Percentiles rank a stretch among this genome's conserved stretches.
Evolutionary conservation across 1,140 invertebrate species (phyloP).

Genomic region (Rhopalosiphum maidis): DNA sequence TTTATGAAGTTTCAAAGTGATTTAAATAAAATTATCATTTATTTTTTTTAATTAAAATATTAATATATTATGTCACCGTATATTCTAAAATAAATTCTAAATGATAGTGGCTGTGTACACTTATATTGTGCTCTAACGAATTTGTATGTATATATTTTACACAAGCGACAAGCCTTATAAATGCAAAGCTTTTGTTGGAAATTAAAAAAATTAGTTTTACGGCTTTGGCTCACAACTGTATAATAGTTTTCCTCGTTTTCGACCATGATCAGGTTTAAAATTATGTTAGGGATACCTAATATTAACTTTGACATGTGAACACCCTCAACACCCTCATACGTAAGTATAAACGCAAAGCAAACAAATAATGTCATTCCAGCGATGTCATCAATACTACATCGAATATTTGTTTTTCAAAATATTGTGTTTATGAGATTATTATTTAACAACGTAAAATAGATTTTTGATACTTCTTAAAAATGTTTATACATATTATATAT

Average conservation of each 20-base stretch:
- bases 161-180: background rate
- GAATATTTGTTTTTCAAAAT: background rate
- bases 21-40: conserved; percentile 20
- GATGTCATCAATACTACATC: background rate
- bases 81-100: background rate
- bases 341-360: background rate
- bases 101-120: background rate
- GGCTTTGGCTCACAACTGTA: background rate
- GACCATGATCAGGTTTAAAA: background rate
- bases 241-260: background rate
- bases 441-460: background rate
- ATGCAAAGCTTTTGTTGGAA: background rate
- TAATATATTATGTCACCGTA: background rate
- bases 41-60: background rate
- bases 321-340: background rate
- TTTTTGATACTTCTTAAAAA: background rate
- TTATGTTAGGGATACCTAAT: background rate
- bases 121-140: background rate
- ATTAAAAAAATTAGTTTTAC: background rate
- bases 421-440: background rate
- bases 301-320: background rate
- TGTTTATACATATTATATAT: background rate
- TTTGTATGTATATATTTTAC: background rate
- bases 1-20: background rate
- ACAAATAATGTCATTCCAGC: background rate